Evolutionary conservation across 2,888 invertebrate species (phyloP).

Genomic region (Dendrolimus houi): DNA sequence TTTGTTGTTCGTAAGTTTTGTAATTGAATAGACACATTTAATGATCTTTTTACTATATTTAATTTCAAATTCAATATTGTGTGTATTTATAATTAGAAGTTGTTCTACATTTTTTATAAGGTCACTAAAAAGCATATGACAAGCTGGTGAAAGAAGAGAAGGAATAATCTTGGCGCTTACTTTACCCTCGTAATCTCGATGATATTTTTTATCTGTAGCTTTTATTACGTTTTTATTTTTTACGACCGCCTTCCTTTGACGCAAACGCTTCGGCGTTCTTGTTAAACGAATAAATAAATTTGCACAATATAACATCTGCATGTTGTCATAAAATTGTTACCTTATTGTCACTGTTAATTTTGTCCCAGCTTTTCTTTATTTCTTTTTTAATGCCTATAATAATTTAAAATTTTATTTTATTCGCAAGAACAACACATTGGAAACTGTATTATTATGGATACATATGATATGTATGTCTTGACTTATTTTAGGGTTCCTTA

Average conservation of each 20-base stretch:
- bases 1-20: too few relatives aligned
- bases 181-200: constrained; percentile 45
- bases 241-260: constrained; percentile 29
- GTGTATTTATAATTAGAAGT: too few relatives aligned
- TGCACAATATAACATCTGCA: constrained; percentile 23
- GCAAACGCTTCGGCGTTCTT: constrained; percentile 24
- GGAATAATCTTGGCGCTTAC: constrained; percentile 35
- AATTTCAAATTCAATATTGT: too few relatives aligned
- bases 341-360: not conserved
- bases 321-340: constrained; percentile 8
- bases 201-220: constrained; percentile 47
- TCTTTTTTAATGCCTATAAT: too few relatives aligned
- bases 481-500: too few relatives aligned
- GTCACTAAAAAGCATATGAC: constrained; percentile 10
- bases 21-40: too few relatives aligned
- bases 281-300: constrained; percentile 29
- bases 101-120: too few relatives aligned
- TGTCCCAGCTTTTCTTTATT: not conserved
- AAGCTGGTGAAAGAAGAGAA: constrained; percentile 23
- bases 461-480: too few relatives aligned
- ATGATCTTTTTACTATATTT: too few relatives aligned
- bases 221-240: constrained; percentile 53
- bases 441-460: too few relatives aligned
- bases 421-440: too few relatives aligned
- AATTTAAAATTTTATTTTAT: too few relatives aligned